Conservation (phyloP, 2,113 vertebrate species). For the Pelecanoides urinatrix region DNA sequence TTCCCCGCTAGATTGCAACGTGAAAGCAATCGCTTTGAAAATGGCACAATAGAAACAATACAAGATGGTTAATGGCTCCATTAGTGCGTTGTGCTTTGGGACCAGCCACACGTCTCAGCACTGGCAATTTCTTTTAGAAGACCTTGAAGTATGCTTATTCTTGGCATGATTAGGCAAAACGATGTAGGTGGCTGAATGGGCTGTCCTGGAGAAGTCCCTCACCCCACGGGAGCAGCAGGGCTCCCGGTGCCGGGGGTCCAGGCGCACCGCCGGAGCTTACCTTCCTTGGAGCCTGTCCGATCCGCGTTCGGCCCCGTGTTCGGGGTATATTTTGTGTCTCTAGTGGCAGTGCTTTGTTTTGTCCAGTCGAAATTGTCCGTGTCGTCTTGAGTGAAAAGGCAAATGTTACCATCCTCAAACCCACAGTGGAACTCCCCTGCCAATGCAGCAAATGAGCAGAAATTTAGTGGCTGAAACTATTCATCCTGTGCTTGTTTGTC, state of each 20-base stretch:
- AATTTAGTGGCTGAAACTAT: background rate
- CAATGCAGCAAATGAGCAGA: background rate
- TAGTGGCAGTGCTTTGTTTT: slow-evolving; percentile 93
- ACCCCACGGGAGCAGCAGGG: background rate
- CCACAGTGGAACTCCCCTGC: slow-evolving; percentile 97
- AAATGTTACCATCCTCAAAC: slow-evolving; percentile 96
- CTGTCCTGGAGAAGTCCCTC: background rate
- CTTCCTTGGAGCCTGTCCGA: slow-evolving; percentile 92
- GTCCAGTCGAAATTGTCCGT: slow-evolving; percentile 98
- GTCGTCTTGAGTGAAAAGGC: slow-evolving; percentile 96
- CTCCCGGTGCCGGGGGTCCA: background rate
- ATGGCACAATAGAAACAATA: background rate
- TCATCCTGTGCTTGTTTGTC: background rate
- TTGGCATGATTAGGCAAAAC: background rate
- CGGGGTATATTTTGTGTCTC: slow-evolving; percentile 95
- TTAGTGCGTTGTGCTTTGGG: background rate
- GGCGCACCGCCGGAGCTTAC: slow-evolving; percentile 39
- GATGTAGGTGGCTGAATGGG: rapidly evolving
- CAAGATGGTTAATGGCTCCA: background rate
- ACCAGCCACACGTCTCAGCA: background rate
- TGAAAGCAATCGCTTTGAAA: background rate
- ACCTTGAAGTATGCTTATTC: background rate
- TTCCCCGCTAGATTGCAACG: background rate
- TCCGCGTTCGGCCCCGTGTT: slow-evolving; percentile 95
- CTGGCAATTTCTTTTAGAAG: background rate